These are phyloP conservation scores for Taurulus bubalis DNA, from an alignment of 2,113 vertebrate species.

Conservation along the genomic window DNA sequence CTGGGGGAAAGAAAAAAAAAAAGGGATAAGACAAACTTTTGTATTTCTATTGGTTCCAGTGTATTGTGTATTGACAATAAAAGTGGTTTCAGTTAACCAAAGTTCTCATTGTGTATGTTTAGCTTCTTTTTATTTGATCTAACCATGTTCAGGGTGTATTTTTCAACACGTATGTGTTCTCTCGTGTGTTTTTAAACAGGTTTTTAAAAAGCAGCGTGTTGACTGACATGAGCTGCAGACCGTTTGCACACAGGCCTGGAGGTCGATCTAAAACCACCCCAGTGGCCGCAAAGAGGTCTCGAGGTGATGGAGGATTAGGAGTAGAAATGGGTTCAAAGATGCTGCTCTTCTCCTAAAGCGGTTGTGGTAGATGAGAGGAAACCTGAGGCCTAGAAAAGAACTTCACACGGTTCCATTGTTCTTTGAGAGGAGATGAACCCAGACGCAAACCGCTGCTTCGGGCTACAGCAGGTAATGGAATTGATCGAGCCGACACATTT, in stretches of 20 bases:
- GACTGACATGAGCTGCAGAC: conserved; percentile 42
- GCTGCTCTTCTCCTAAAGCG: conserved; percentile 1
- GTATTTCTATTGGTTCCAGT: conserved; percentile 69
- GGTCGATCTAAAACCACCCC: conserved; percentile 21
- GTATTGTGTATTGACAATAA: conserved; percentile 78
- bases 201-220: conserved; percentile 27
- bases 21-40: conserved; percentile 73
- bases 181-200: too few relatives aligned
- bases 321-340: neutral
- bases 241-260: conserved; percentile 18
- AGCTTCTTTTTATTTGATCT: neutral
- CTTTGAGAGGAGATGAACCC: neutral
- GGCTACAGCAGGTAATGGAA: neutral
- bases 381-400: neutral
- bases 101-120: neutral
- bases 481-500: neutral
- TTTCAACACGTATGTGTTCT: neutral
- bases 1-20: too few relatives aligned
- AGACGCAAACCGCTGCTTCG: too few relatives aligned
- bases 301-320: conserved; percentile 1
- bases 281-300: conserved; percentile 10
- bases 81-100: conserved; percentile 66
- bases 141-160: too few relatives aligned
- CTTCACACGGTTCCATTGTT: neutral
- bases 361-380: neutral